Conservation (phyloP, 2,113 vertebrate species). For the Prionailurus viverrinus region DNA sequence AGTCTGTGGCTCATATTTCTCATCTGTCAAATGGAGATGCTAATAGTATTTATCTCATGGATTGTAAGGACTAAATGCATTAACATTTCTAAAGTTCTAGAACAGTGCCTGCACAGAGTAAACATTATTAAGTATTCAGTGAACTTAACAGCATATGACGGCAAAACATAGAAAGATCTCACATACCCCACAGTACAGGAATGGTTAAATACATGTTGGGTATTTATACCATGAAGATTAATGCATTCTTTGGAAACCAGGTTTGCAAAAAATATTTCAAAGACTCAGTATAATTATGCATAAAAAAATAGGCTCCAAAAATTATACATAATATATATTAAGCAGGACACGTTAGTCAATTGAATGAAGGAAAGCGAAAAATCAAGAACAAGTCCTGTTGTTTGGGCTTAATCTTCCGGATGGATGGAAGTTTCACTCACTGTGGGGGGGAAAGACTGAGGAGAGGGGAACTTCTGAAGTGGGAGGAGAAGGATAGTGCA, state of each 20-base stretch:
- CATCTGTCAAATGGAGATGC: not conserved
- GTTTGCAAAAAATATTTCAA: not conserved
- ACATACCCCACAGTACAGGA: not conserved
- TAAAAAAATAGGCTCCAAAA: not conserved
- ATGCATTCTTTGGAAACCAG: not conserved
- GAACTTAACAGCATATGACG: not conserved
- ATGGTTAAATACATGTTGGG: not conserved
- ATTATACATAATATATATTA: not conserved
- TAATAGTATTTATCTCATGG: not conserved
- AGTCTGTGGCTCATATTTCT: not conserved
- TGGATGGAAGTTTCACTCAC: not conserved
- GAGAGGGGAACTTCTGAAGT: rapidly evolving
- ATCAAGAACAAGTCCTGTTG: not conserved
- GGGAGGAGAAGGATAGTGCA: not conserved
- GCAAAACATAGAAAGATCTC: not conserved
- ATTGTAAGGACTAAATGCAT: not conserved
- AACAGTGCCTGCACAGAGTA: not conserved
- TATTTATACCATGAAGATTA: not conserved
- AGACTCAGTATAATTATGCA: not conserved
- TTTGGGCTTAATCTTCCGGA: not conserved
- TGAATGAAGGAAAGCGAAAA: not conserved
- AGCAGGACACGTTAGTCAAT: not conserved
- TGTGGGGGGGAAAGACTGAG: not conserved
- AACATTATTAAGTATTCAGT: not conserved
- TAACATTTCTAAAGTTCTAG: not conserved